Evolutionary conservation across 2,888 invertebrate genomes (phyloP).

Genomic region (Buathra laborator): DNA sequence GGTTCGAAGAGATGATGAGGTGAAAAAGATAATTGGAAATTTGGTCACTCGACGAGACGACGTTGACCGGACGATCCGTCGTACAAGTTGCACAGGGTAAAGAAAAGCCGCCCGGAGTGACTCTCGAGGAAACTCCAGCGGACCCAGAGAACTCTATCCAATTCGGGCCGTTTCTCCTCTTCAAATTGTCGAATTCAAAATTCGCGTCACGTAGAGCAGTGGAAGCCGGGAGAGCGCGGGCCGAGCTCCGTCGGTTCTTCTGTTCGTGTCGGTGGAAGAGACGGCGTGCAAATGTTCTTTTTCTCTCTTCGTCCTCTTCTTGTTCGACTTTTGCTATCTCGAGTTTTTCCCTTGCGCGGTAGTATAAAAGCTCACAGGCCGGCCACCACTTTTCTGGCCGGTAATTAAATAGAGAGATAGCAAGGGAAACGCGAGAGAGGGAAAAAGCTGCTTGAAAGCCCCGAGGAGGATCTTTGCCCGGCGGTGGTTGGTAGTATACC

Average conservation of each 20-base stretch:
- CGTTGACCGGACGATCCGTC: slow-evolving; percentile 1
- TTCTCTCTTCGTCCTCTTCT: slow-evolving; percentile 32
- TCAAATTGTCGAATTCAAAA: slow-evolving; percentile 62
- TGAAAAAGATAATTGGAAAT: slow-evolving; percentile 27
- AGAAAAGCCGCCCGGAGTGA: neutral
- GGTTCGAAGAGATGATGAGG: neutral
- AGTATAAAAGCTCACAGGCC: slow-evolving; percentile 55
- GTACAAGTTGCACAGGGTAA: neutral
- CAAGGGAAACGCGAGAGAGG: slow-evolving; percentile 8
- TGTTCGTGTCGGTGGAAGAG: neutral
- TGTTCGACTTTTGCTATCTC: slow-evolving; percentile 39
- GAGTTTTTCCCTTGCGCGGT: slow-evolving; percentile 24
- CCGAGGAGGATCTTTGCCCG: slow-evolving; percentile 33
- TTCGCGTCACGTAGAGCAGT: slow-evolving; percentile 64
- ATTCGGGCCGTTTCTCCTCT: slow-evolving; percentile 58
- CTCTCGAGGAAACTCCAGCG: neutral
- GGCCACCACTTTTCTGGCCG: slow-evolving; percentile 61
- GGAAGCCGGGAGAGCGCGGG: neutral
- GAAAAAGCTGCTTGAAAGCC: slow-evolving; percentile 43
- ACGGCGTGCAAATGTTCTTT: slow-evolving; percentile 53
- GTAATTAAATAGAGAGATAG: slow-evolving; percentile 70
- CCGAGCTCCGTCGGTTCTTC: slow-evolving; percentile 22
- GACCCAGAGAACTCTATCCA: slow-evolving; percentile 54
- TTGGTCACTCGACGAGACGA: slow-evolving; percentile 11
- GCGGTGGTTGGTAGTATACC: neutral